A percentile compares a stretch with the other conserved stretches of the same genome.
Evolutionary conservation across 2,113 vertebrate species (phyloP).

Genomic region (Choloepus hoffmanni): DNA sequence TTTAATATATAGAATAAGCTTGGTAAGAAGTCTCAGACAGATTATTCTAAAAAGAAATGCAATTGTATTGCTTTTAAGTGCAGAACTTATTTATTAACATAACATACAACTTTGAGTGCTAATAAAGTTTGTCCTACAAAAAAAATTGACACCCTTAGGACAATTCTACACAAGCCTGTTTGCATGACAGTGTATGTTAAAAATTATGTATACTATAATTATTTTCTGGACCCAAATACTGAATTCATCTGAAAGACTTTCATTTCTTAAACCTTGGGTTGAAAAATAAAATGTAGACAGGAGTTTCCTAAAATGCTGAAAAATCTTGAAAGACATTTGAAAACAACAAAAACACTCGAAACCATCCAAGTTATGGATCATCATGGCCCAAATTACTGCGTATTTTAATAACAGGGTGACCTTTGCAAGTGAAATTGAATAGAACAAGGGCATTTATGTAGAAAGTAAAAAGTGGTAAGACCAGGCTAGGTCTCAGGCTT

Average conservation of each 20-base stretch:
- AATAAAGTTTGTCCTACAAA: background rate
- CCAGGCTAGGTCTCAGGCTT: background rate
- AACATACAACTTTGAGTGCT: background rate
- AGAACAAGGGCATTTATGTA: background rate
- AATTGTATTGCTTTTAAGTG: background rate
- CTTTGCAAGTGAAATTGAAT: background rate
- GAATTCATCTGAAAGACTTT: slow-evolving; percentile 20
- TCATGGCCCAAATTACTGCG: background rate
- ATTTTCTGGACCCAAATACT: background rate
- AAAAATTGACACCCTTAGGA: background rate
- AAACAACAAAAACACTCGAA: slow-evolving; percentile 33
- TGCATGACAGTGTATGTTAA: background rate
- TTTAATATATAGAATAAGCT: background rate
- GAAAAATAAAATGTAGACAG: background rate
- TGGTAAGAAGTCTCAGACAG: background rate
- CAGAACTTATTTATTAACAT: background rate
- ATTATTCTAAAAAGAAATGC: background rate
- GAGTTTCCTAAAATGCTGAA: slow-evolving; percentile 30
- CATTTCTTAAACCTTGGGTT: background rate
- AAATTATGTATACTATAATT: background rate
- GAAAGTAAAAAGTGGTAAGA: background rate
- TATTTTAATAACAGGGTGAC: background rate
- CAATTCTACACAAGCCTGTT: background rate
- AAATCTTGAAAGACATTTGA: slow-evolving; percentile 35
- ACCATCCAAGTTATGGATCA: background rate